phyloP scores from a whole-genome alignment of 2,113 vertebrate species.

The Callaeas wilsoni region DNA sequence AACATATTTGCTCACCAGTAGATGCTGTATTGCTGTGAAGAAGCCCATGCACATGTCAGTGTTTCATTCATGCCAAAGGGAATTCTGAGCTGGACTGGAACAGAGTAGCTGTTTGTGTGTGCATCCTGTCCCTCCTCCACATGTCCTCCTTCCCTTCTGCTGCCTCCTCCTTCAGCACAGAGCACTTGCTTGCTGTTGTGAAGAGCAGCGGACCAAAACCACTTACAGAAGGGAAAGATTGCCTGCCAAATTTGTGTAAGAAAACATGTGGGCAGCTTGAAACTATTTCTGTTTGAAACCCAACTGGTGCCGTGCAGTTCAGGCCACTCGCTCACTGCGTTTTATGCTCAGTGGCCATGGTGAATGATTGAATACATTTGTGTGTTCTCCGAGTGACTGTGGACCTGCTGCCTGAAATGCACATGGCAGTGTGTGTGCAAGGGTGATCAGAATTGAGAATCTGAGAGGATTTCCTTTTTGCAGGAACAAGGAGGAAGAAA shows the following conservation, averaged over 20 bases:
- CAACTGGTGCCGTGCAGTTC: not conserved
- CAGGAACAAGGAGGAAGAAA: not conserved
- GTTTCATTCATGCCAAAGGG: not conserved
- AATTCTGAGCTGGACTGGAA: not conserved
- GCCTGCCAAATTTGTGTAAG: constrained; percentile 1
- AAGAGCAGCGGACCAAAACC: not conserved
- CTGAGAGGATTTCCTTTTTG: not conserved
- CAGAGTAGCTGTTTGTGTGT: not conserved
- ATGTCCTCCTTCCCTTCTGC: not conserved
- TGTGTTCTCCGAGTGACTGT: not conserved
- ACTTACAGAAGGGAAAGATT: not conserved
- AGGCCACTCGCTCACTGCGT: not conserved
- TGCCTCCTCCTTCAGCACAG: not conserved
- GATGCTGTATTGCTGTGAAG: not conserved
- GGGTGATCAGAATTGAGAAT: not conserved
- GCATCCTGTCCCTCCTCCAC: constrained; percentile 14
- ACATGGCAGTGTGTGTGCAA: fast-evolving
- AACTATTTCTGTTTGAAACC: constrained; percentile 9
- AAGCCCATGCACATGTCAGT: not conserved
- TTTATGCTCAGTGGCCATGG: not conserved
- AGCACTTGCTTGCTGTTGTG: not conserved
- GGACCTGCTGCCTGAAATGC: not conserved
- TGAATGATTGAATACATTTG: not conserved
- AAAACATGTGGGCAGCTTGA: not conserved
- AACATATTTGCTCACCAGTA: not conserved